Evolutionary conservation across 2,888 invertebrate species (phyloP).

Genomic region (Cantharis flavilabris): DNA sequence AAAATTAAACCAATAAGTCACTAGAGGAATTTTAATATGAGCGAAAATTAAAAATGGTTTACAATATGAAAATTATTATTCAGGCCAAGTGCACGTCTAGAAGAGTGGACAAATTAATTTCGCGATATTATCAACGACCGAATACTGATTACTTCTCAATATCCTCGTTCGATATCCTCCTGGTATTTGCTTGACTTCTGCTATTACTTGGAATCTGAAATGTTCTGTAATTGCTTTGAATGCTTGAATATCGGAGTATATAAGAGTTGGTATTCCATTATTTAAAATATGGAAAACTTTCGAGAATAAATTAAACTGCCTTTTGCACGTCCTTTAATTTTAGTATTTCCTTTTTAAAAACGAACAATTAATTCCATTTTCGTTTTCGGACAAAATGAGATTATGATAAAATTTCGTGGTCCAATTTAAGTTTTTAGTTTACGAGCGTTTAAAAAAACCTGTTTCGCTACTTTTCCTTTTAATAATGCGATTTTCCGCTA

Average conservation of each 20-base stretch:
- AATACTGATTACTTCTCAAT: slow-evolving; percentile 31
- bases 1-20: neutral
- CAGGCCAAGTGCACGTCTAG: neutral
- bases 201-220: slow-evolving; percentile 20
- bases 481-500: neutral
- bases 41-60: neutral
- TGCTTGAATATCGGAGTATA: slow-evolving; percentile 17
- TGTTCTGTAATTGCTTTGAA: slow-evolving; percentile 21
- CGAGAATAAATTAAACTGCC: slow-evolving; percentile 1
- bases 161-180: slow-evolving; percentile 23
- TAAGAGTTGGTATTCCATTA: slow-evolving; percentile 1
- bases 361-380: neutral
- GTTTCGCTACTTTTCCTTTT: neutral
- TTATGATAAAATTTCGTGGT: neutral
- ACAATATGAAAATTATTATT: slow-evolving; percentile 13
- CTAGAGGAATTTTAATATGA: neutral
- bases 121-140: slow-evolving; percentile 25
- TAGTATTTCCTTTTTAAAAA: neutral
- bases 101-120: slow-evolving; percentile 26
- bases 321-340: neutral
- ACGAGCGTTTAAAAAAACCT: neutral
- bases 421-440: neutral
- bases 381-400: neutral
- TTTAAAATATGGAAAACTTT: neutral
- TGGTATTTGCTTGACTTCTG: slow-evolving; percentile 22